Conservation (phyloP, 2,797 vertebrate genomes). For the Hydrocynus forskahlii region DNA sequence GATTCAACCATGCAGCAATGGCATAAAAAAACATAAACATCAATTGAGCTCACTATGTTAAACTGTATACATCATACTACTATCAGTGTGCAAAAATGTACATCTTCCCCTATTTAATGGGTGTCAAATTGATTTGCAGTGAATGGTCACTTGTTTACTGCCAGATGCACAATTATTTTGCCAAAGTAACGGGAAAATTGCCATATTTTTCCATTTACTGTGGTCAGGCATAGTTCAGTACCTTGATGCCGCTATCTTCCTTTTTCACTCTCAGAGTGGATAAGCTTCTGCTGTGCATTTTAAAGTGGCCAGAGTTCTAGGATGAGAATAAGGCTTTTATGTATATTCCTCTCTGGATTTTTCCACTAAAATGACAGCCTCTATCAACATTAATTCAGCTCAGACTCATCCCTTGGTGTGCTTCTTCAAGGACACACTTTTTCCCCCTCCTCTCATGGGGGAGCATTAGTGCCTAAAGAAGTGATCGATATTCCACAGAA, state of each 20-base stretch:
- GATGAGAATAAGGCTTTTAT: constrained; percentile 20
- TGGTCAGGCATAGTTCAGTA: constrained; percentile 17
- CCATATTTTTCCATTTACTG: constrained; percentile 14
- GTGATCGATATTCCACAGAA: constrained; percentile 49
- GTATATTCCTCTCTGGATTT: constrained; percentile 14
- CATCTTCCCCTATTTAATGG: not conserved
- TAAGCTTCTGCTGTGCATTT: constrained; percentile 28
- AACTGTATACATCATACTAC: not conserved
- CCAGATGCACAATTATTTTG: constrained; percentile 12
- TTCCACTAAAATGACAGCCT: constrained; percentile 18
- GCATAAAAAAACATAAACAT: too few relatives aligned
- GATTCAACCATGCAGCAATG: not conserved
- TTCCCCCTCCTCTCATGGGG: constrained; percentile 18
- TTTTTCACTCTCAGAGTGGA: not conserved
- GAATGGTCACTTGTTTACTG: constrained; percentile 9
- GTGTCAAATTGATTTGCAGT: not conserved
- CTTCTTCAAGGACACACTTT: constrained; percentile 47
- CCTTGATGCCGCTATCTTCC: constrained; percentile 18
- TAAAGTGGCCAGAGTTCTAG: constrained; percentile 7
- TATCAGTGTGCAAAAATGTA: not conserved
- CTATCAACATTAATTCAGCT: constrained; percentile 45
- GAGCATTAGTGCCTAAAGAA: constrained; percentile 35
- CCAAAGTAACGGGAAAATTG: not conserved
- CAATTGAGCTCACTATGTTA: not conserved
- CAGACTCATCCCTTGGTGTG: constrained; percentile 14